phyloP scores from a whole-genome alignment of 2,113 vertebrate genomes.

The Prolemur simus region DNA sequence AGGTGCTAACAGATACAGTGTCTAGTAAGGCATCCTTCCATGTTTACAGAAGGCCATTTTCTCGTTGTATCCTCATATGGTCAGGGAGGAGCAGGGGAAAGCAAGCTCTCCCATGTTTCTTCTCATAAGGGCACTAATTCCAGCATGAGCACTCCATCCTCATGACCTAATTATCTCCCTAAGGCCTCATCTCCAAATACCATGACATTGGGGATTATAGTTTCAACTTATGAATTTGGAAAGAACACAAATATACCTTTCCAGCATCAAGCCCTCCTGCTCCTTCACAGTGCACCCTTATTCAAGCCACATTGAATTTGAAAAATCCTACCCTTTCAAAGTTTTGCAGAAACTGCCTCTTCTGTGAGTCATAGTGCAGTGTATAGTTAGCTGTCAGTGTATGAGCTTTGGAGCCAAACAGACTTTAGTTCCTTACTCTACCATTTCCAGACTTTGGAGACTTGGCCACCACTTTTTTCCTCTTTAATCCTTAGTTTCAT shows the following conservation, averaged over 20 bases:
- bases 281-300: neutral
- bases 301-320: neutral
- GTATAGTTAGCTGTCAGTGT: neutral
- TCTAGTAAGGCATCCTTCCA: neutral
- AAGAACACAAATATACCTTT: neutral
- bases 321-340: neutral
- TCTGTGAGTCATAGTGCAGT: neutral
- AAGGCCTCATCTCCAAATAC: neutral
- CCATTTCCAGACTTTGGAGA: neutral
- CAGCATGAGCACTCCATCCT: neutral
- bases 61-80: neutral
- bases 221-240: neutral
- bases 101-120: neutral
- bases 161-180: neutral
- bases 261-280: neutral
- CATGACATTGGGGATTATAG: neutral
- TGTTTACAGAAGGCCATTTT: neutral
- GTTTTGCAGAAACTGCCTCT: neutral
- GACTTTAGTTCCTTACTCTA: neutral
- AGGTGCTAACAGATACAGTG: neutral
- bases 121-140: neutral
- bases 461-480: neutral
- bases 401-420: neutral
- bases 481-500: neutral
- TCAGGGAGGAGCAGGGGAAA: neutral